These are phyloP conservation scores for Temnothorax unifasciatus DNA, from an alignment of 2,888 invertebrate species.

Conservation along the genomic window DNA sequence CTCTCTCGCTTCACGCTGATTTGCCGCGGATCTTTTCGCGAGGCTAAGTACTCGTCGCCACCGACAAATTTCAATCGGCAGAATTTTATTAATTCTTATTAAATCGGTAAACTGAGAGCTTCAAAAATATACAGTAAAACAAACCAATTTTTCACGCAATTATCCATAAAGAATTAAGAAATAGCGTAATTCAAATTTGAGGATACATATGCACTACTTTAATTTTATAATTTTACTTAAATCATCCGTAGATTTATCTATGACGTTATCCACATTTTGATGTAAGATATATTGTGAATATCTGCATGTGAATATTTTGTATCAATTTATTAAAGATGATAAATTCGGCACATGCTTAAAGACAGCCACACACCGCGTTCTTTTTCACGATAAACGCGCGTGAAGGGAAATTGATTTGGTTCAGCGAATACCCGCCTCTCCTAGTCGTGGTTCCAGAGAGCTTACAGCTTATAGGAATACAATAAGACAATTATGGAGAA, in stretches of 20 bases:
- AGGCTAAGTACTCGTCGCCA: not conserved
- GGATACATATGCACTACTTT: too few relatives aligned
- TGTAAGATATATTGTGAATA: not conserved
- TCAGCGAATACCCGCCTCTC: slow-evolving; percentile 61
- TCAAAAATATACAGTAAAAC: not conserved
- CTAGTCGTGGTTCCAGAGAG: slow-evolving; percentile 43
- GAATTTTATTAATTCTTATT: not conserved
- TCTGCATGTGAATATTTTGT: not conserved
- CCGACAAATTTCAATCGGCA: not conserved
- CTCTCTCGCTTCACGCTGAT: not conserved
- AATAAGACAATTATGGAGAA: slow-evolving; percentile 83
- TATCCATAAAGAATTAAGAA: not conserved
- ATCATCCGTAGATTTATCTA: not conserved
- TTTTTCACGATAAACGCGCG: slow-evolving; percentile 24
- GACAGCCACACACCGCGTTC: not conserved
- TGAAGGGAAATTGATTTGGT: slow-evolving; percentile 66
- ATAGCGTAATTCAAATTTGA: not conserved
- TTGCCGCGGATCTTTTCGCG: not conserved
- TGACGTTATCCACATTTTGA: not conserved
- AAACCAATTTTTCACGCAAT: not conserved
- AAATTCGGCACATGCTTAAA: not conserved
- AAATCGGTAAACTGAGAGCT: not conserved
- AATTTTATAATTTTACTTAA: not conserved
- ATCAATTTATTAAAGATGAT: not conserved
- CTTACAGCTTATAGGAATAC: slow-evolving; percentile 72